Percentiles rank a stretch among this genome's conserved stretches.
These are phyloP conservation scores for Crossocerus cetratus DNA, from an alignment of 2,888 invertebrate genomes.

Conservation along the genomic window DNA sequence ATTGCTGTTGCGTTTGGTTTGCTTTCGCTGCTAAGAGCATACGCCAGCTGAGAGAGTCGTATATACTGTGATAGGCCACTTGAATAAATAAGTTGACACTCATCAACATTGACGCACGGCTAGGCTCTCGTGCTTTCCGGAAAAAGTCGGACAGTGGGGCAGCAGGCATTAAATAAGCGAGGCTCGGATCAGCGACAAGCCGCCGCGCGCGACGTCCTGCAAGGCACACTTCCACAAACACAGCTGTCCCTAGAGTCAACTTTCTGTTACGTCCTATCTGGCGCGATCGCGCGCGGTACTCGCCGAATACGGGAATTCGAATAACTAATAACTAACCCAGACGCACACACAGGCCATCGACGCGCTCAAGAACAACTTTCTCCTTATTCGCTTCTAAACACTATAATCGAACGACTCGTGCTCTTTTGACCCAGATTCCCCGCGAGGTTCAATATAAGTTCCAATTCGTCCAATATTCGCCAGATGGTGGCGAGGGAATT, in stretches of 20 bases:
- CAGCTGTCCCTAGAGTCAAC: constrained; percentile 29
- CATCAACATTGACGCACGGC: constrained; percentile 36
- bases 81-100: constrained; percentile 18
- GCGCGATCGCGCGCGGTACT: too few relatives aligned
- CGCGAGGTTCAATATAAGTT: too few relatives aligned
- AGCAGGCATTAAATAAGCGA: constrained; percentile 28
- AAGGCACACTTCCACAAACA: constrained; percentile 45
- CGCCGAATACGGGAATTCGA: too few relatives aligned
- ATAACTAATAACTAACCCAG: too few relatives aligned
- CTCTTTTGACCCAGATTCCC: too few relatives aligned
- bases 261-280: constrained; percentile 41
- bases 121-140: constrained; percentile 33
- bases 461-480: too few relatives aligned
- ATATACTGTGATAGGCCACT: neutral
- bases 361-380: neutral
- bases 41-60: neutral
- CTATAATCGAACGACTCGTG: too few relatives aligned
- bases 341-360: constrained; percentile 11
- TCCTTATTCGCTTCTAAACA: neutral
- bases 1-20: too few relatives aligned
- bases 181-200: constrained; percentile 37
- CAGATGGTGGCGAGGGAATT: too few relatives aligned
- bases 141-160: constrained; percentile 50
- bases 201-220: constrained; percentile 39
- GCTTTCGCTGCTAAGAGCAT: neutral